A percentile compares a stretch with the other conserved stretches of the same genome.
These are phyloP conservation scores for Hexactinellida sp. DNA, from an alignment of 37 sponge, comb jelly and placozoan genomes.

Conservation along the genomic window DNA sequence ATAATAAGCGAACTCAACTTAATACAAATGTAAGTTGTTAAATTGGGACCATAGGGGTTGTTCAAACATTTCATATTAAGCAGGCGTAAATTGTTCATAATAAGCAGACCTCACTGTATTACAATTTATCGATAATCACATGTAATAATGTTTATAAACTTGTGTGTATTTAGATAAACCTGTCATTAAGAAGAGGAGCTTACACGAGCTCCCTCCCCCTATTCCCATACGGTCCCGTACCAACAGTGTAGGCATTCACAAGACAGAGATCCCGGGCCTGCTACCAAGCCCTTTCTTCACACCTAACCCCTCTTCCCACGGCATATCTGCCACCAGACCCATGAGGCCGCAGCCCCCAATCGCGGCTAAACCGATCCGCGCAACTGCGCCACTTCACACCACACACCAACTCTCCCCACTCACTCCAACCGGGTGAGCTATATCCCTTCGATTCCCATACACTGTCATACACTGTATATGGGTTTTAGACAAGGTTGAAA, in stretches of 20 bases:
- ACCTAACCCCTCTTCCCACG: not conserved
- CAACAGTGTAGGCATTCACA: not conserved
- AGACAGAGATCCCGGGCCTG: not conserved
- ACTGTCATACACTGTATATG: too few species aligned
- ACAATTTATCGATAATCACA: too few species aligned
- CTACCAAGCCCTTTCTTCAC: not conserved
- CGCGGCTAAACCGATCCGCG: not conserved
- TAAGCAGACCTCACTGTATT: too few species aligned
- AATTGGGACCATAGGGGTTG: too few species aligned
- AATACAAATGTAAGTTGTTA: too few species aligned
- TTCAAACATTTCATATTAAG: too few species aligned
- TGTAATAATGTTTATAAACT: too few species aligned
- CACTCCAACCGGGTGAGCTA: not conserved
- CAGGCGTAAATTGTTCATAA: too few species aligned
- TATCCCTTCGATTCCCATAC: too few species aligned
- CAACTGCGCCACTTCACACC: not conserved
- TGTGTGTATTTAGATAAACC: not conserved
- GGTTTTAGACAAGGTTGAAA: too few species aligned
- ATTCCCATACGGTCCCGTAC: not conserved
- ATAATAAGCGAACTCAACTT: too few species aligned
- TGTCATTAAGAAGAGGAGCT: not conserved
- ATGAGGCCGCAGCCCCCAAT: not conserved
- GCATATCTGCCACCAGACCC: not conserved
- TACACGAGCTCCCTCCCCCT: not conserved
- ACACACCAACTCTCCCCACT: not conserved